Evolutionary conservation across 2,888 invertebrate species (phyloP).

Genomic region (Lasioglossum leucozonium): DNA sequence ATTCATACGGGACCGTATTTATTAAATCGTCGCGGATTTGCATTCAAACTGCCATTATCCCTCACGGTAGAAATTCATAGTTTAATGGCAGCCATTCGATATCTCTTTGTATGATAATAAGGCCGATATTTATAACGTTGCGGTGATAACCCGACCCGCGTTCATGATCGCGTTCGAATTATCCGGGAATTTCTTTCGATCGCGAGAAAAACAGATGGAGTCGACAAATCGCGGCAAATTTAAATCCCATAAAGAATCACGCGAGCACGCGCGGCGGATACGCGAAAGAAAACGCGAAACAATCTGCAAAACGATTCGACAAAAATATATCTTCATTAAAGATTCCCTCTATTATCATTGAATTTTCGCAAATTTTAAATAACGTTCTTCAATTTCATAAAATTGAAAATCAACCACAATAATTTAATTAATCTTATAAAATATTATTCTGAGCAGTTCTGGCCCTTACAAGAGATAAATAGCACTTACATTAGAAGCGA

Average conservation of each 20-base stretch:
- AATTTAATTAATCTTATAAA: too few species aligned
- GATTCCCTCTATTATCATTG: not conserved
- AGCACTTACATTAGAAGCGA: not conserved
- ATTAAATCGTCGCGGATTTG: conserved; percentile 38
- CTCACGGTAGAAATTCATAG: conserved; percentile 49
- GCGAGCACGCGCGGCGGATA: not conserved
- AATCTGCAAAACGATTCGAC: not conserved
- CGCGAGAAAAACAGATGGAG: conserved; percentile 5
- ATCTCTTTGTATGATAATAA: conserved; percentile 59
- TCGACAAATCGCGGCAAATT: conserved; percentile 21
- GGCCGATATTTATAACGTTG: conserved; percentile 44
- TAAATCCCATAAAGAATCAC: conserved; percentile 17
- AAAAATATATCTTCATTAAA: not conserved
- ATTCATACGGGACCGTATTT: conserved; percentile 5
- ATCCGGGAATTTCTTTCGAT: conserved; percentile 20
- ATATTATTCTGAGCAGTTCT: too few species aligned
- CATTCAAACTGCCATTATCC: conserved; percentile 47
- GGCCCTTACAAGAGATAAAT: too few species aligned
- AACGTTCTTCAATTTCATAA: not conserved
- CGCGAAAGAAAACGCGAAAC: not conserved
- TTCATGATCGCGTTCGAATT: conserved; percentile 23
- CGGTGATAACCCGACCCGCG: conserved; percentile 26
- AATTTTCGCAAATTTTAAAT: not conserved
- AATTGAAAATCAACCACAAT: not conserved
- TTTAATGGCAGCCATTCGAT: conserved; percentile 37